Conservation (phyloP, 2,888 invertebrate genomes). For the Crioceris asparagi region DNA sequence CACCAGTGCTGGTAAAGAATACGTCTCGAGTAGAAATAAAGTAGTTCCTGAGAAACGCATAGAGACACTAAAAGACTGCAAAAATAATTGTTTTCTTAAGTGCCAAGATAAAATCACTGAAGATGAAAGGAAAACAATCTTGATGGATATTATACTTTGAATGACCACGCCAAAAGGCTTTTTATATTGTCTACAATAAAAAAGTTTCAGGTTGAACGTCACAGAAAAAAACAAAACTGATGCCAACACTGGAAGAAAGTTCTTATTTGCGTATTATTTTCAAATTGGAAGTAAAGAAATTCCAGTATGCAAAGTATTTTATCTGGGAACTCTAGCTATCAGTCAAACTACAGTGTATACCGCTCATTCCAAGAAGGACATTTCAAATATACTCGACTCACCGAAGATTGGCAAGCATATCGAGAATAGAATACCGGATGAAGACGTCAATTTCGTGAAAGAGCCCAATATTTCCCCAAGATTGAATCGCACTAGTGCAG, state of each 20-base stretch:
- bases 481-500: slow-evolving; percentile 10
- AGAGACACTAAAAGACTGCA: slow-evolving; percentile 2
- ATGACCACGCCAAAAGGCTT: slow-evolving; percentile 5
- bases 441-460: slow-evolving; percentile 10
- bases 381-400: slow-evolving; percentile 9
- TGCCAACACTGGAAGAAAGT: slow-evolving; percentile 13
- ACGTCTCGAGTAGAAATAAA: slow-evolving; percentile 1
- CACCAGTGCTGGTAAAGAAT: slow-evolving; percentile 4
- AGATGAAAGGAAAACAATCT: slow-evolving; percentile 1
- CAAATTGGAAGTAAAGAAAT: slow-evolving; percentile 9
- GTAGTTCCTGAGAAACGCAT: slow-evolving; percentile 3
- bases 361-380: slow-evolving; percentile 10
- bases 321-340: slow-evolving; percentile 11
- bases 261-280: slow-evolving; percentile 9
- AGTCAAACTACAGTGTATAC: slow-evolving; percentile 12
- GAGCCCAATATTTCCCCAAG: slow-evolving; percentile 9
- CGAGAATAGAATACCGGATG: slow-evolving; percentile 9
- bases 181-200: slow-evolving; percentile 9
- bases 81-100: too few relatives aligned
- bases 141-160: slow-evolving; percentile 1
- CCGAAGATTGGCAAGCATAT: slow-evolving; percentile 9
- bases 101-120: slow-evolving; percentile 2
- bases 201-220: slow-evolving; percentile 7
- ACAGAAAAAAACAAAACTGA: slow-evolving; percentile 11
- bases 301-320: slow-evolving; percentile 10